phyloP scores from a whole-genome alignment of 1,140 invertebrate species.

The Hesperophylax magnus region DNA sequence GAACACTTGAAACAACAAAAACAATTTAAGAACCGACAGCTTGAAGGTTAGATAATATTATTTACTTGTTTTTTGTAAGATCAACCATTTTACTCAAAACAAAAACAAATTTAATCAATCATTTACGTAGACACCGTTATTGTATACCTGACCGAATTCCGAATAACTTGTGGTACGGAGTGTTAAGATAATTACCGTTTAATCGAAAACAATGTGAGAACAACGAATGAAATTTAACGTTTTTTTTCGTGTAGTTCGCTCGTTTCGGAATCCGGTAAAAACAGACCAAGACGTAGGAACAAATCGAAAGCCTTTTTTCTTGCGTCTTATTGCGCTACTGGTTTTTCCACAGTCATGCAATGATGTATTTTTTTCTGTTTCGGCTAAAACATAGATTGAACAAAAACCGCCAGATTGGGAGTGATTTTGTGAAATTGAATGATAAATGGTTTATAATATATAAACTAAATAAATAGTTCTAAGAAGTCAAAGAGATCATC shows the following conservation, averaged over 20 bases:
- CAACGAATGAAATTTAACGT: conserved; percentile 9
- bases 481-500: too few relatives aligned
- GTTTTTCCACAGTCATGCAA: background rate
- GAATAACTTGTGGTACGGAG: conserved; percentile 9
- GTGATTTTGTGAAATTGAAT: too few relatives aligned
- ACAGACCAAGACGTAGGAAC: background rate
- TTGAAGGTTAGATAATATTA: background rate
- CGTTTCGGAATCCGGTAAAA: conserved; percentile 3
- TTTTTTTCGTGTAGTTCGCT: background rate
- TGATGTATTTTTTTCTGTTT: background rate
- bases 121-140: conserved; percentile 9
- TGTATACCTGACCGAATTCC: conserved; percentile 12
- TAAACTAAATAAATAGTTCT: too few relatives aligned
- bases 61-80: conserved; percentile 16
- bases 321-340: background rate
- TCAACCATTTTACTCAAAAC: conserved; percentile 1
- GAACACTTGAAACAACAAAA: too few relatives aligned
- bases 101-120: background rate
- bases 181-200: conserved; percentile 15
- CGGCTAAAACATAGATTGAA: too few relatives aligned
- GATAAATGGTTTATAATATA: too few relatives aligned
- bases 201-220: conserved; percentile 26
- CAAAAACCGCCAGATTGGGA: too few relatives aligned
- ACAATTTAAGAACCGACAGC: too few relatives aligned
- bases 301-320: background rate